A percentile compares a stretch with the other conserved stretches of the same genome.
phyloP scores from a whole-genome alignment of 2,888 invertebrate species.

The Limnephilus rhombicus region DNA sequence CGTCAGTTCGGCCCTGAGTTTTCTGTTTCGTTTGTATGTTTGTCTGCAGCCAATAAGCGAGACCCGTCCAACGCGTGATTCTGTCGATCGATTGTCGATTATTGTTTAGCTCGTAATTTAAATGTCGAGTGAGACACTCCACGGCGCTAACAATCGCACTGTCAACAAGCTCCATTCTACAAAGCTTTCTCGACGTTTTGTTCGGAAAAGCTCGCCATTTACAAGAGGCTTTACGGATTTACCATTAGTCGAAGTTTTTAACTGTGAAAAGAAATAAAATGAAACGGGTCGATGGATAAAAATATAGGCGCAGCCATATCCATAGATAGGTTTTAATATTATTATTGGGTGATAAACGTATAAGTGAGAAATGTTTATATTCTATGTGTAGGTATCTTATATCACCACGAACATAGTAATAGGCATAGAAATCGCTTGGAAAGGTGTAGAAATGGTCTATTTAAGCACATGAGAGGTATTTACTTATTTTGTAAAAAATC shows the following conservation, averaged over 20 bases:
- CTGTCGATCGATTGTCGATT: not conserved
- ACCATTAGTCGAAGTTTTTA: not conserved
- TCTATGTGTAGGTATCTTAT: too few species aligned
- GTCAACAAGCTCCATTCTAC: slow-evolving; percentile 18
- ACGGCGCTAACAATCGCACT: slow-evolving; percentile 19
- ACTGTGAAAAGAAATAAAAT: too few species aligned
- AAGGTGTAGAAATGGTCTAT: too few species aligned
- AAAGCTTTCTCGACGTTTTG: not conserved
- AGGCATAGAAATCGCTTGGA: too few species aligned
- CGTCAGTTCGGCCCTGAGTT: not conserved
- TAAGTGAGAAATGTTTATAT: too few species aligned
- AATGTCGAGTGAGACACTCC: slow-evolving; percentile 29
- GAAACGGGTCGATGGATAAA: not conserved
- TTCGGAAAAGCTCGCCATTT: not conserved
- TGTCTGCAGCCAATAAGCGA: slow-evolving; percentile 39
- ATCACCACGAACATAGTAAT: too few species aligned
- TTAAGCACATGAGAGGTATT: too few species aligned
- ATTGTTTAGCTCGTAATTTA: slow-evolving; percentile 44
- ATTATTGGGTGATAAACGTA: too few species aligned
- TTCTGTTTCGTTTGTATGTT: slow-evolving; percentile 38
- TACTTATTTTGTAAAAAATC: too few species aligned
- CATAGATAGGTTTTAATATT: too few species aligned
- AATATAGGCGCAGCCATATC: not conserved
- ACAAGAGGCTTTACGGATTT: not conserved
- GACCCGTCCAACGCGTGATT: slow-evolving; percentile 15